A percentile compares a stretch with the other conserved stretches of the same genome.
Evolutionary conservation across 2,888 invertebrate species (phyloP).

Genomic region (Notodonta ziczac): DNA sequence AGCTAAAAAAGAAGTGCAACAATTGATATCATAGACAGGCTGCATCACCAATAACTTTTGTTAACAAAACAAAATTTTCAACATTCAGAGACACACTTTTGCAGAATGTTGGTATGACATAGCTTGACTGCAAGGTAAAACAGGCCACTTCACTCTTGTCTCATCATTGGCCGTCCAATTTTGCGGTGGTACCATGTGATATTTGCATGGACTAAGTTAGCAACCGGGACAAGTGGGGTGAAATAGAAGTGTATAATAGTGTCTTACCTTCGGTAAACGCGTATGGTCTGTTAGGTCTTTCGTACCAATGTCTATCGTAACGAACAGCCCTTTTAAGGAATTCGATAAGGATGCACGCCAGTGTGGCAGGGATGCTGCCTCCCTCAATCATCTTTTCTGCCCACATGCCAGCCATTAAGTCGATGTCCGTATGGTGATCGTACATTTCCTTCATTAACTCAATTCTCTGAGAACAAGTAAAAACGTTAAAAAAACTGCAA

Average conservation of each 20-base stretch:
- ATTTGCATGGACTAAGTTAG: no score
- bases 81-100: no score
- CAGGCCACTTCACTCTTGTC: no score
- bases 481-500: background rate
- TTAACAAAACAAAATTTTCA: background rate
- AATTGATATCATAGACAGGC: no score
- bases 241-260: background rate
- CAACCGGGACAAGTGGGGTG: no score
- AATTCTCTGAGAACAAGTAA: background rate
- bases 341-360: background rate
- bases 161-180: no score
- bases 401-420: slow-evolving; percentile 8
- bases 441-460: slow-evolving; percentile 8
- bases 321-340: background rate
- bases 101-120: no score
- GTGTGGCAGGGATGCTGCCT: slow-evolving; percentile 2
- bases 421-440: background rate
- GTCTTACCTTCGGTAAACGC: slow-evolving; percentile 10
- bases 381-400: background rate
- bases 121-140: no score
- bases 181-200: no score
- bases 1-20: background rate
- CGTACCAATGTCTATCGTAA: slow-evolving; percentile 12
- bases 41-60: no score
- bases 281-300: slow-evolving; percentile 6